These are phyloP conservation scores for Bugula neritina DNA, from an alignment of 2,888 invertebrate genomes.

Conservation along the genomic window DNA sequence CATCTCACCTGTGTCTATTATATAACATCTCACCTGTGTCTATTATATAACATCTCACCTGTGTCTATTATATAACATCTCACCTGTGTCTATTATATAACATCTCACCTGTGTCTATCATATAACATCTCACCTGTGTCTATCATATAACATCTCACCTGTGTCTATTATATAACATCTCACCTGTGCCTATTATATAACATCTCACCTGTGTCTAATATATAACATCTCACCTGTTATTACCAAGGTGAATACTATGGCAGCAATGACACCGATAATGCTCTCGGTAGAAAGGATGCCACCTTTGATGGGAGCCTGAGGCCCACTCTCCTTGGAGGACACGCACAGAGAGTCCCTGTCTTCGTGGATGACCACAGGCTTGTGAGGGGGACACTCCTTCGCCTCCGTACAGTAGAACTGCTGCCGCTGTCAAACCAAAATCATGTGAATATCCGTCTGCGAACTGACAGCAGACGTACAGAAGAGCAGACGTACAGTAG, in stretches of 20 bases:
- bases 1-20: slow-evolving; percentile 32
- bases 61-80: slow-evolving; percentile 32
- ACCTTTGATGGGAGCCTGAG: neutral
- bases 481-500: no score
- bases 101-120: slow-evolving; percentile 34
- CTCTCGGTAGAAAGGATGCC: neutral
- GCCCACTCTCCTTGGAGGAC: neutral
- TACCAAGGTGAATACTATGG: slow-evolving; percentile 33
- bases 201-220: slow-evolving; percentile 32
- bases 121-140: slow-evolving; percentile 32
- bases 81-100: slow-evolving; percentile 32
- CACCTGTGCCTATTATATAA: slow-evolving; percentile 32
- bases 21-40: slow-evolving; percentile 32
- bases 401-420: slow-evolving; percentile 74
- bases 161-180: slow-evolving; percentile 32
- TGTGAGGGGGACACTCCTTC: slow-evolving; percentile 63
- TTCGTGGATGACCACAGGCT: slow-evolving; percentile 62
- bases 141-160: slow-evolving; percentile 28
- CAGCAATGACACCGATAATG: slow-evolving; percentile 33
- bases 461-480: no score
- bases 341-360: slow-evolving; percentile 5
- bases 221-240: slow-evolving; percentile 32
- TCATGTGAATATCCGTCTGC: no score
- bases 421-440: neutral
- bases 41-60: neutral